Percentiles rank a stretch among this genome's conserved stretches.
These are phyloP conservation scores for Luperina nickerlii DNA, from an alignment of 2,888 invertebrate species.

Conservation along the genomic window DNA sequence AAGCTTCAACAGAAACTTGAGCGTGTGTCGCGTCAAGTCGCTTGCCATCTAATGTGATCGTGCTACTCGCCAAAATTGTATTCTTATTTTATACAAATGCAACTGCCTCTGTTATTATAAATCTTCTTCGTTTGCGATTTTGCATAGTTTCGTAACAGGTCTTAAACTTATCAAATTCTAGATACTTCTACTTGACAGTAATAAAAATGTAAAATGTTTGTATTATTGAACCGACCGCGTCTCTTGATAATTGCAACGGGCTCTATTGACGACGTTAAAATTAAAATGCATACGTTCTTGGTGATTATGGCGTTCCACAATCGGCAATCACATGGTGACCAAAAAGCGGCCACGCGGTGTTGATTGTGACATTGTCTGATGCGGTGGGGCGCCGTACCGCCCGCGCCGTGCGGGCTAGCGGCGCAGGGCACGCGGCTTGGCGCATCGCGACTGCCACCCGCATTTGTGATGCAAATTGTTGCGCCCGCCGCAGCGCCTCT, in stretches of 20 bases:
- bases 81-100: slow-evolving; percentile 8
- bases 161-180: background rate
- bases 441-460: slow-evolving; percentile 82
- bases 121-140: background rate
- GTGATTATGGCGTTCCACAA: slow-evolving; percentile 84
- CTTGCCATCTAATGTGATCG: slow-evolving; percentile 11
- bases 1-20: slow-evolving; percentile 32
- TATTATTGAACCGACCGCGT: slow-evolving; percentile 4
- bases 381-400: slow-evolving; percentile 72
- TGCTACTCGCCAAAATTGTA: slow-evolving; percentile 20
- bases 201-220: slow-evolving; percentile 5
- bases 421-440: slow-evolving; percentile 72
- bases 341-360: slow-evolving; percentile 89
- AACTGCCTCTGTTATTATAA: slow-evolving; percentile 9
- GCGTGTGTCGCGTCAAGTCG: slow-evolving; percentile 25
- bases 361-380: slow-evolving; percentile 90
- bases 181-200: background rate
- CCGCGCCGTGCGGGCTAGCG: slow-evolving; percentile 65
- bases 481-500: slow-evolving; percentile 81
- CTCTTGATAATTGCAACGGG: slow-evolving; percentile 33
- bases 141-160: background rate
- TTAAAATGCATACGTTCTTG: slow-evolving; percentile 73
- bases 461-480: slow-evolving; percentile 86
- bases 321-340: slow-evolving; percentile 87
- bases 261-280: slow-evolving; percentile 55